A percentile compares a stretch with the other conserved stretches of the same genome.
Conservation (phyloP, 2,888 invertebrate genomes). For the Carterocephalus palaemon region DNA sequence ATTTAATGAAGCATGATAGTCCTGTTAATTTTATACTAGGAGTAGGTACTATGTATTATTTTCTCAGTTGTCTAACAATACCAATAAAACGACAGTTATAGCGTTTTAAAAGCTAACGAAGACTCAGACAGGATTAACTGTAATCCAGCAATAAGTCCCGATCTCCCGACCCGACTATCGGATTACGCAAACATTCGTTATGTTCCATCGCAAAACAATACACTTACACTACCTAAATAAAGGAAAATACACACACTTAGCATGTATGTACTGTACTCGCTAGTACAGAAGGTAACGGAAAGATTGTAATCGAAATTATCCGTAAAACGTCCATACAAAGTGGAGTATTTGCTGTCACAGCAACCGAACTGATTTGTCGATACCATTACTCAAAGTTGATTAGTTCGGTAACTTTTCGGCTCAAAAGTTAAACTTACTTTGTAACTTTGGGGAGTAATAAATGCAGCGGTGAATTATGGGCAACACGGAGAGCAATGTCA, state of each 20-base stretch:
- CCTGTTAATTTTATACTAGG: too few relatives aligned
- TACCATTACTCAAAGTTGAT: slow-evolving; percentile 29
- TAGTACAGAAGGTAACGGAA: too few relatives aligned
- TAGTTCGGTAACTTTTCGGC: slow-evolving; percentile 2
- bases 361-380: slow-evolving; percentile 19
- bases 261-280: too few relatives aligned
- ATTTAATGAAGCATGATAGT: too few relatives aligned
- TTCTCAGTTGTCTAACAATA: too few relatives aligned
- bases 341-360: slow-evolving; percentile 18
- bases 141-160: background rate
- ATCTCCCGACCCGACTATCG: too few relatives aligned
- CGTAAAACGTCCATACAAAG: slow-evolving; percentile 13
- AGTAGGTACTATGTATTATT: too few relatives aligned
- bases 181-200: too few relatives aligned
- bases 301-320: slow-evolving; percentile 8
- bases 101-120: background rate
- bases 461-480: slow-evolving; percentile 75
- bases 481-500: slow-evolving; percentile 93
- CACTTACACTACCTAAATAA: too few relatives aligned
- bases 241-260: too few relatives aligned
- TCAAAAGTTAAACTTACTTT: slow-evolving; percentile 7
- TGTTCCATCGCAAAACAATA: too few relatives aligned
- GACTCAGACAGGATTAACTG: background rate
- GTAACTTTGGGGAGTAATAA: slow-evolving; percentile 13
- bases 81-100: too few relatives aligned